phyloP scores from a whole-genome alignment of 2,797 vertebrate species.

The Aselliscus stoliczkanus region DNA sequence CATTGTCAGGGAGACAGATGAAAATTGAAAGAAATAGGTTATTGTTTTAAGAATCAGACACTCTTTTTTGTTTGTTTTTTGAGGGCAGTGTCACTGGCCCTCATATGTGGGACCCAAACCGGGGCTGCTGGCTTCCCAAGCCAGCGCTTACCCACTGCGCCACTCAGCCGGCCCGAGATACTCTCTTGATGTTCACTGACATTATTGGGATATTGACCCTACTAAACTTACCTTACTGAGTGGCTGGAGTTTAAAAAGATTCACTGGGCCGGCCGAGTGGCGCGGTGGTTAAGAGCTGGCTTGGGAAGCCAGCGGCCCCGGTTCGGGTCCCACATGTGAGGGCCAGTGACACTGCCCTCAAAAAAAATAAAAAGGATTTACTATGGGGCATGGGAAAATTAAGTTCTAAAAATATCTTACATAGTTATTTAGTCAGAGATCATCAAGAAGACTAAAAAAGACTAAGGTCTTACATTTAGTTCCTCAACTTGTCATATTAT shows the following conservation, averaged over 20 bases:
- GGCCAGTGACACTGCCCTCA: too few relatives aligned
- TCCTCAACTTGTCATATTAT: not conserved
- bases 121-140: too few relatives aligned
- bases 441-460: not conserved
- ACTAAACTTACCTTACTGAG: not conserved
- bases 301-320: too few relatives aligned
- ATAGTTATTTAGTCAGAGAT: not conserved
- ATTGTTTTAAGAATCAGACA: constrained; percentile 8
- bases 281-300: too few relatives aligned
- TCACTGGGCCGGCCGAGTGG: too few relatives aligned
- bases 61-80: too few relatives aligned
- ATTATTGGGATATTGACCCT: not conserved
- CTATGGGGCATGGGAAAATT: not conserved
- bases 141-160: too few relatives aligned
- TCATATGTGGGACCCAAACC: too few relatives aligned
- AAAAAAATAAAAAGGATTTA: too few relatives aligned
- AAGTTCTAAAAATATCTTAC: not conserved
- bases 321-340: too few relatives aligned
- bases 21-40: not conserved
- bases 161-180: too few relatives aligned
- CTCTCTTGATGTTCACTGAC: not conserved
- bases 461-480: not conserved
- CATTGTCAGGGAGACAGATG: not conserved
- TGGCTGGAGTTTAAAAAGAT: constrained; percentile 17
- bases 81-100: too few relatives aligned